phyloP scores from a whole-genome alignment of 2,797 vertebrate genomes.

The Simalia tracyae region DNA sequence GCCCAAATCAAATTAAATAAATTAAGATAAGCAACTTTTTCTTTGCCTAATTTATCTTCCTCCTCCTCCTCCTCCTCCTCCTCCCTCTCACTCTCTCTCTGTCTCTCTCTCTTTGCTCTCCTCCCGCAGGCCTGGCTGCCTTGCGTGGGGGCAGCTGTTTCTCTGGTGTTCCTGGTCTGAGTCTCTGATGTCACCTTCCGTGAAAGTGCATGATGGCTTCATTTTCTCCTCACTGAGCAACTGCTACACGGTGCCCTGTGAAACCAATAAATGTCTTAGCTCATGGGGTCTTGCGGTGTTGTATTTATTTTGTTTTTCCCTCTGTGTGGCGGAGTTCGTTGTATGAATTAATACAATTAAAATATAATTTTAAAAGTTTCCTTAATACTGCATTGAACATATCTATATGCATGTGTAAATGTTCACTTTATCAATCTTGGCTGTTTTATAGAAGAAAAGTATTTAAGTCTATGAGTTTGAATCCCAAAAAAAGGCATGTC shows the following conservation, averaged over 20 bases:
- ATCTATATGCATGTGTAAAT: neutral
- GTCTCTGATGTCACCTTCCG: neutral
- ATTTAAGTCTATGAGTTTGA: neutral
- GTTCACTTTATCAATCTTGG: too few species aligned
- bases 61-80: neutral
- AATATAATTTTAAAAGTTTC: neutral
- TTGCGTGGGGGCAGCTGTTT: neutral
- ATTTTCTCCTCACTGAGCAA: neutral
- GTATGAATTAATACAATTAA: neutral
- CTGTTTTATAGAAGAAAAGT: neutral
- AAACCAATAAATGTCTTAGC: neutral
- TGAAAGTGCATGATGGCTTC: neutral
- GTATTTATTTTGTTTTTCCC: neutral
- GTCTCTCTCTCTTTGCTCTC: neutral
- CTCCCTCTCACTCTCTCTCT: too few species aligned
- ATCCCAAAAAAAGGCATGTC: neutral
- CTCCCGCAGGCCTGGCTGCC: neutral
- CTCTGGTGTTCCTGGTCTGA: too few species aligned
- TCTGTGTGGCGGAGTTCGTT: neutral
- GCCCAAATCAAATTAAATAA: too few species aligned
- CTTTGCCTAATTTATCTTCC: too few species aligned
- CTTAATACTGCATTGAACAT: too few species aligned
- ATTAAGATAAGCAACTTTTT: too few species aligned
- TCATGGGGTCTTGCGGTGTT: neutral
- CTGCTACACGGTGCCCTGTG: neutral